Base-by-base conservation (phyloP, 2,888 invertebrate species). In the Drosophila subsilvestris region DNA sequence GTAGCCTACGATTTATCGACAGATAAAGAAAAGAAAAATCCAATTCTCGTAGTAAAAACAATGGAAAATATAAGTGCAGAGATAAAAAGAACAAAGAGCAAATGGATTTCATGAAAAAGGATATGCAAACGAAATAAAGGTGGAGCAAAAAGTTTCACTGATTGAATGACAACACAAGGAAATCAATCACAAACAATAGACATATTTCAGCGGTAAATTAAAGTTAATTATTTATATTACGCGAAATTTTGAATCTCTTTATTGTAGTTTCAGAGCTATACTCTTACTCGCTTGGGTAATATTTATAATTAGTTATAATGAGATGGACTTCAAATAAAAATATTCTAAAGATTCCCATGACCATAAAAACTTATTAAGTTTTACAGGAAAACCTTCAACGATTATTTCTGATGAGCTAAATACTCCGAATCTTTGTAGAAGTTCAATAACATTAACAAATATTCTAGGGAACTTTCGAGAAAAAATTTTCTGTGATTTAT, bases 131-230 rank as follows among this genome's bases (percentile, higher is more conserved):
- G 42, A 42, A 66, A 29, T 17, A 12, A 17, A 48, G 29, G 37
- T 14, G 37, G 14, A n/a, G 29, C 45, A 47, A 65, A 65, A 47
- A 54, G 54, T 67, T 9, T 4, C 48, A 32, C 29, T 14, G 22
- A 43, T 32, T 32, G 37, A 48, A 66, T 67, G 42, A 55, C 55
- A 22, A 29, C 22, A 29, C 27, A 67, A 55, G 42, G 55, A 47
- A 27, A 12, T 43, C 48, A 29, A 29, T 6, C 29, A 29, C 20
- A 47, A 42, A 67, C 42, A 55, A 66, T 48, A 17, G 20, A 37
- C 67, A 53, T 29, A 54, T 66, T 54, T 66, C 42, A 43, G 6
- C 12, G 63, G 32, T 22, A 49, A 44, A 63, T 63, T 63, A 50
- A 25, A 25, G 49, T 29, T 63, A 17, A 63, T 43, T 62, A 63